Base-by-base conservation (phyloP, 2,113 vertebrate species). In the Pterocles gutturalis region DNA sequence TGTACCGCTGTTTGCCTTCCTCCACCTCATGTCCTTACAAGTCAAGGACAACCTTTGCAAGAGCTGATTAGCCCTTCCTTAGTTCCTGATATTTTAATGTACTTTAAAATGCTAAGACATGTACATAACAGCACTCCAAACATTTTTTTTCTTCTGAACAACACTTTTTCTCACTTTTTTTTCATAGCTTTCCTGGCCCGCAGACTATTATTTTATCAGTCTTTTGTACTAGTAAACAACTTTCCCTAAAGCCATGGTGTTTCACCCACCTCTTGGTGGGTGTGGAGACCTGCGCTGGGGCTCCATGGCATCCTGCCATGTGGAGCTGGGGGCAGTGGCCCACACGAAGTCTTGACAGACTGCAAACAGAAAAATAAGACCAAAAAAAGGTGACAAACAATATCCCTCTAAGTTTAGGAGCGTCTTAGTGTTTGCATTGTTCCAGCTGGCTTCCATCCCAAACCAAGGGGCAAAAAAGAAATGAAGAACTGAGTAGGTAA, bases 371-470 rank as follows among this genome's bases (percentile, higher is more conserved):
- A 70, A 66, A 55, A 13, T 5, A 20, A 43, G 17, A 41, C 17
- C 9, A 31, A 38, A 38, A 61, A 53, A 36, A 18, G 4, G 43
- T 45, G 43, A 51, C 24, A n/a, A 34, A 58, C 2, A 58, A n/a
- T 43, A 53, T 17, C 54, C 8, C 6, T 45, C 1, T 7, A 9
- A 43, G 20, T 25, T 33, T 6, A 43, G 41, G 36, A 53, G 31
- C 3, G 1, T 33, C 0, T 2, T 17, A 6, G 25, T 24, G 17
- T 13, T 36, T 14, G 20, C 3, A 3, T 45, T 49, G 45, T 20
- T 69, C 28, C 31, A 24, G 46, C 45, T 28, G 58, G 53, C 48
- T 54, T 41, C 41, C 0, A 0, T 36, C 29, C 20, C 19, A 62
- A 77, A 54, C 21, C 25, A 26, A 33, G 28, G 43, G 28, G 17